Conservation (phyloP, 2,797 vertebrate genomes). For the Tokudaia muenninki region DNA sequence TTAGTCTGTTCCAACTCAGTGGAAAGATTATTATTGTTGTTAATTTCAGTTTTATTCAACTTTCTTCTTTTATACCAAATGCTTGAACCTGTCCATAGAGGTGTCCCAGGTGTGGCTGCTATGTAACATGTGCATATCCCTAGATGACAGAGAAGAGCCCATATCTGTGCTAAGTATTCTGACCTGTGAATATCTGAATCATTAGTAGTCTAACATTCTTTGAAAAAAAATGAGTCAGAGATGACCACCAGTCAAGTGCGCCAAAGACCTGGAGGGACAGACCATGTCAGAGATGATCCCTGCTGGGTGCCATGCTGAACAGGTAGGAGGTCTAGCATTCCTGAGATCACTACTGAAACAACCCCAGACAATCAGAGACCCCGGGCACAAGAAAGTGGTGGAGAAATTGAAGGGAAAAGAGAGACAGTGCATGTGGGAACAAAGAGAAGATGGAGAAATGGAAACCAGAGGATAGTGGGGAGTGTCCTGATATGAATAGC, state of each 20-base stretch:
- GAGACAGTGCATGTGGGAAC: background rate
- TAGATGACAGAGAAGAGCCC: background rate
- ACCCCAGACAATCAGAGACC: background rate
- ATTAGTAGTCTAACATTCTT: background rate
- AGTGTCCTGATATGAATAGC: background rate
- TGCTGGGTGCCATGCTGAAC: background rate
- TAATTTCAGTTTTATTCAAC: background rate
- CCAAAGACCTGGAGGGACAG: background rate
- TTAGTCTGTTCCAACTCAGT: background rate
- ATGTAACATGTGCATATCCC: background rate
- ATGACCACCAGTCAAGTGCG: background rate
- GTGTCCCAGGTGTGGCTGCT: background rate
- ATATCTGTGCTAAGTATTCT: background rate
- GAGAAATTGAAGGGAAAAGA: background rate
- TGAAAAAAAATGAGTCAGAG: background rate
- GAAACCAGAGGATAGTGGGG: background rate
- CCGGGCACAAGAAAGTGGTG: background rate
- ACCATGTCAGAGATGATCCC: background rate
- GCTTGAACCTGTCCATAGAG: background rate
- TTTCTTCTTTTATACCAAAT: background rate
- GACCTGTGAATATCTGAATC: background rate
- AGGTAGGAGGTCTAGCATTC: background rate
- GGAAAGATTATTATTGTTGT: background rate
- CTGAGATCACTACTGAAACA: background rate
- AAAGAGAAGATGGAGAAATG: background rate